Base-by-base conservation (phyloP, 1,140 invertebrate species). In the Eumeta japonica region DNA sequence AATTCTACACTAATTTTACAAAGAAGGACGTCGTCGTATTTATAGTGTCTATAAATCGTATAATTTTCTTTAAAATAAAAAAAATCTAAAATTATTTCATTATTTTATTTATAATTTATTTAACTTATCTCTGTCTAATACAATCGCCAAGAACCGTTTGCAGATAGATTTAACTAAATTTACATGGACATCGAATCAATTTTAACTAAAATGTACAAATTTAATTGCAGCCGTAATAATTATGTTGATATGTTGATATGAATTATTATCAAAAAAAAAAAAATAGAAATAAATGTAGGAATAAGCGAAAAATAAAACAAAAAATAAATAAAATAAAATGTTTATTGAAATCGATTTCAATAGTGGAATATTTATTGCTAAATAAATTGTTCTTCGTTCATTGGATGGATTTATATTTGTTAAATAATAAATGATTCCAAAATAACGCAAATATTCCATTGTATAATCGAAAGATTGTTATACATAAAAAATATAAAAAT, bases 331-430 rank as follows among this genome's bases (percentile, higher is more conserved):
- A 53, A 70, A 70, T 64, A 55, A 53, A 73, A 71, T 62, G 38
- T 50, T 46, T 35, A 54, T 55, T 42, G 50, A 57, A 51, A 62
- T 61, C 60, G 57, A 52, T 51, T 52, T 58, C 66, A 70, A 67
- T 65, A 72, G 50, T 64, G 61, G 41, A 57, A 61, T 53, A 55
- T 35, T 54, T 46, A 41, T 56, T 50, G 45, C 50, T 58, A 59
- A 63, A 66, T 63, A 64, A 59, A 58, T 52, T 67, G 62, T 58
- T 65, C 65, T 68, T 60, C 59, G 48, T 32, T 62, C 57, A 61
- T 46, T 68, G 64, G 64, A 72, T 72, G 64, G 64, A 68, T 54
- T 68, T 52, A 48, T 43, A 55, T 55, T 51, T 55, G 61, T 67
- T 45, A 36, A 48, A 53, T n/a, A n/a, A n/a, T n/a, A n/a, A n/a